Percentiles rank a stretch among this genome's conserved stretches.
Evolutionary conservation across 2,113 vertebrate species (phyloP).

Genomic region (Aegypius monachus): DNA sequence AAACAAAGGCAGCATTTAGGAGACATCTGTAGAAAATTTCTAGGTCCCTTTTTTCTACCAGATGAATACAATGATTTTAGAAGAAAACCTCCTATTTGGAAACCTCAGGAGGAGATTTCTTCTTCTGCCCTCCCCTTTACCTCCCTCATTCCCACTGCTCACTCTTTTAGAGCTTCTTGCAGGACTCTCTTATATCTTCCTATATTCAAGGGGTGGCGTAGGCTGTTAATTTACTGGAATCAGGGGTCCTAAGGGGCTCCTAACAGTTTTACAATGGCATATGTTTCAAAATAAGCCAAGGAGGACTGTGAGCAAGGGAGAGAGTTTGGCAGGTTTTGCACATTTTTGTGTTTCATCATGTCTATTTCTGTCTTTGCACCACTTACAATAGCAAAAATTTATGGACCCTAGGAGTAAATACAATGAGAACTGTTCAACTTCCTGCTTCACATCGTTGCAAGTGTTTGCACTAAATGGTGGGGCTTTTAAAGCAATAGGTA

Average conservation of each 20-base stretch:
- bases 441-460: neutral
- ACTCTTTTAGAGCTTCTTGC: neutral
- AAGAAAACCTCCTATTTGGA: neutral
- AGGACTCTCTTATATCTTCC: neutral
- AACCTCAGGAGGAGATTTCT: neutral
- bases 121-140: neutral
- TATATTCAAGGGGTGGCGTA: neutral
- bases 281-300: neutral
- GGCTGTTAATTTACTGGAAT: neutral
- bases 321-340: neutral
- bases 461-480: neutral
- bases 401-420: neutral
- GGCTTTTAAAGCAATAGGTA: neutral
- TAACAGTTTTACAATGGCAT: neutral
- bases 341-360: neutral
- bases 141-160: neutral
- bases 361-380: neutral
- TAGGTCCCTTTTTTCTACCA: neutral
- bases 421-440: neutral
- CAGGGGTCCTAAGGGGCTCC: neutral
- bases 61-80: neutral
- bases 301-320: neutral
- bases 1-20: slow-evolving; percentile 7
- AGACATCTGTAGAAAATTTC: neutral
- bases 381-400: neutral